Base-by-base conservation (phyloP, 1,140 invertebrate genomes). In the Pinna nobilis region DNA sequence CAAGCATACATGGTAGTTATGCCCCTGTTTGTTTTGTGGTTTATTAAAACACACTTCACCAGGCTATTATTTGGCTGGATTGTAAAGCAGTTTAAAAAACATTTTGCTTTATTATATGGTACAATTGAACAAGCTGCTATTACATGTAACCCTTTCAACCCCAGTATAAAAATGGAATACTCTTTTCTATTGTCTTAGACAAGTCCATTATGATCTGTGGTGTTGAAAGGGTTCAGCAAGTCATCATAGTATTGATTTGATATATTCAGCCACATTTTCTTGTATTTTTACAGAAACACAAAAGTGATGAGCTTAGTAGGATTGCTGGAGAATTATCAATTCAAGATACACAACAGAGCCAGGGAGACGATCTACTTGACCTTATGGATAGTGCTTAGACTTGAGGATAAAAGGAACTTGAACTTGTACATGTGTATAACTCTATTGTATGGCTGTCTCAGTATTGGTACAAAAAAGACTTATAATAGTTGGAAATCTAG, bases 311-410 rank as follows among this genome's bases (percentile, higher is more conserved):
- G 57, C 72, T 88, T 41, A 82, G 53, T 63, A 71, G 75, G 23
- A 88, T 88, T 41, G 85, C 87, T 81, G 86, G 85, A 20, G 87
- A 88, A 61, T 53, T 88, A 53, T 74, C 66, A n/a, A 78, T 88
- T 33, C 77, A 84, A 13, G 79, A 79, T 6, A 63, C 35, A 25
- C 53, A 67, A 15, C 39, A 60, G 30, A 37, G 50, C 20, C 66
- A 70, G 13, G 78, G 72, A 20, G 84, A 85, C 65, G 84, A 88
- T 76, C 72, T 88, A 23, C 73, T 88, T 13, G 86, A 86, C 63
- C 74, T 88, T 1, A 87, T 88, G 87, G 87, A 88, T 76, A 85
- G 82, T 77, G 76, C 76, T 33, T 77, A 50, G 23, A 33, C 18
- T 59, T n/a, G 15, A 7, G 28, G 30, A 59, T 59, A 9, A 33